phyloP scores from a whole-genome alignment of 2,888 invertebrate species.

The Lamproptera curius region DNA sequence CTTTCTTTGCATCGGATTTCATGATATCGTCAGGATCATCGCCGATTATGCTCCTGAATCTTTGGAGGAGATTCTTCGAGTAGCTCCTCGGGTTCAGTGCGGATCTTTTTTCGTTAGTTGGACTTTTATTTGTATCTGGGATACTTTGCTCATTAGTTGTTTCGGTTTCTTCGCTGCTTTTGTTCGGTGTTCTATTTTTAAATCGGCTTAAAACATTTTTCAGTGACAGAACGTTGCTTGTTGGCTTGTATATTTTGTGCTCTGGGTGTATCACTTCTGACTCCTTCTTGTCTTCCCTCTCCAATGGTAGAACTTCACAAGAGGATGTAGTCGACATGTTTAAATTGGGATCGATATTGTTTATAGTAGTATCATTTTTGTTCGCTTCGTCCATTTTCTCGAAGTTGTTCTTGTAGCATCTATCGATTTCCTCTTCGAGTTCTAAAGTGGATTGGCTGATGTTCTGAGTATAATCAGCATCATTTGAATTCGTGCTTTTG shows the following conservation, averaged over 20 bases:
- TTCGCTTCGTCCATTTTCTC: slow-evolving; percentile 55
- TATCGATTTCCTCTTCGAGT: slow-evolving; percentile 70
- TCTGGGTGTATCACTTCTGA: slow-evolving; percentile 83
- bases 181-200: slow-evolving; percentile 60
- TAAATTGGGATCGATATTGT: slow-evolving; percentile 63
- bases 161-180: slow-evolving; percentile 54
- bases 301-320: slow-evolving; percentile 70
- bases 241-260: slow-evolving; percentile 87
- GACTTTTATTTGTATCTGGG: slow-evolving; percentile 60
- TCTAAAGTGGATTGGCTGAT: slow-evolving; percentile 71
- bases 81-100: slow-evolving; percentile 66
- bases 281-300: slow-evolving; percentile 65
- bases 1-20: slow-evolving; percentile 39
- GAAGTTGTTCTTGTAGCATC: slow-evolving; percentile 71
- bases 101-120: slow-evolving; percentile 59
- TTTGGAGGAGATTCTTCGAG: slow-evolving; percentile 67
- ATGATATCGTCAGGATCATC: slow-evolving; percentile 65
- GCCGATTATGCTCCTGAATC: slow-evolving; percentile 71
- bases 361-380: slow-evolving; percentile 53
- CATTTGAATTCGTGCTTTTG: slow-evolving; percentile 50
- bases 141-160: slow-evolving; percentile 62
- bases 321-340: slow-evolving; percentile 75
- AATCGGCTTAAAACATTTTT: slow-evolving; percentile 78
- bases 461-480: slow-evolving; percentile 54
- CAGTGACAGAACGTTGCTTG: slow-evolving; percentile 72